Conservation (phyloP, 2,797 vertebrate genomes). For the Diceros bicornis region DNA sequence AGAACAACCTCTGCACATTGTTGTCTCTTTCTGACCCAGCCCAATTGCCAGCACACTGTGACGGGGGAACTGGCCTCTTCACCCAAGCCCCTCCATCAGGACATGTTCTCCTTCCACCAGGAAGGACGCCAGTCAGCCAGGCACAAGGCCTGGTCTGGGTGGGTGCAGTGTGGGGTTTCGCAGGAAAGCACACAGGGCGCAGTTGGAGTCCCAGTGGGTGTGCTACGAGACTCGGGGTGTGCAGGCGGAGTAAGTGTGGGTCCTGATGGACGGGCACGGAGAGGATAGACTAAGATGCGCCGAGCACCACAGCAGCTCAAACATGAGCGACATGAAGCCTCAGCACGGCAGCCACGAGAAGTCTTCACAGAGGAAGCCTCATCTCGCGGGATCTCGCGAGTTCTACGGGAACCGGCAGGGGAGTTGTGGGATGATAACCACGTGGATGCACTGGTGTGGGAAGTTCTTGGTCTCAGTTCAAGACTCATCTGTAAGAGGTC, state of each 20-base stretch:
- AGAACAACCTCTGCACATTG: neutral
- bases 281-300: accelerated
- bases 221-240: neutral
- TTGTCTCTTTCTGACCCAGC: too few relatives aligned
- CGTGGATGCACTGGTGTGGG: accelerated
- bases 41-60: neutral
- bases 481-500: neutral
- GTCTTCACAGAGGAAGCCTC: neutral
- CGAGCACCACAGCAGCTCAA: too few relatives aligned
- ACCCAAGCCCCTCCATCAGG: neutral
- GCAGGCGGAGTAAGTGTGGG: neutral
- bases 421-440: neutral
- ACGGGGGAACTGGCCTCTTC: too few relatives aligned
- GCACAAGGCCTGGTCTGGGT: too few relatives aligned
- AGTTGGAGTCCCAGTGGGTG: neutral
- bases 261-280: too few relatives aligned
- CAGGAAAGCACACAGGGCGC: neutral
- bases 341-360: accelerated
- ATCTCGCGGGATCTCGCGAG: accelerated
- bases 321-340: accelerated
- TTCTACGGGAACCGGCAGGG: accelerated
- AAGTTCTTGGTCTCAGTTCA: neutral
- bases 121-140: neutral
- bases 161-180: neutral
- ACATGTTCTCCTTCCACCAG: neutral